Conservation (phyloP, 1,140 invertebrate species). For the Drosophila pruinosa region DNA sequence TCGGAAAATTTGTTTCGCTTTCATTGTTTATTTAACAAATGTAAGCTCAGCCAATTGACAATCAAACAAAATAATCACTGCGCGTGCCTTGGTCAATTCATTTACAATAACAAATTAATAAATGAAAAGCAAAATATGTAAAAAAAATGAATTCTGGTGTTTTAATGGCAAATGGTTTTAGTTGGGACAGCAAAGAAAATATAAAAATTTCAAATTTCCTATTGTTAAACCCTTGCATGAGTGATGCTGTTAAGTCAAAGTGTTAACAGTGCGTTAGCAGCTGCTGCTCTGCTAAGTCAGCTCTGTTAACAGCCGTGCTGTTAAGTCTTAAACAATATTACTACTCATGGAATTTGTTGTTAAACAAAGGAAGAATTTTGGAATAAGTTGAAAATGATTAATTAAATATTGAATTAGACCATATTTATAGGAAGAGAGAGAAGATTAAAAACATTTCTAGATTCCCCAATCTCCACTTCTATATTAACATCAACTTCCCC, state of each 20-base stretch:
- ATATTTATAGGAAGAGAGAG: too few relatives aligned
- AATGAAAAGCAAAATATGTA: conserved; percentile 66
- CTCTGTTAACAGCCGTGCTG: conserved; percentile 28
- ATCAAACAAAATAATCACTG: conserved; percentile 36
- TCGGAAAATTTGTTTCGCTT: conserved; percentile 23
- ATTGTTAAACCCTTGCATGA: too few relatives aligned
- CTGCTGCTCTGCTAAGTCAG: conserved; percentile 22
- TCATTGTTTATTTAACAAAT: conserved; percentile 2
- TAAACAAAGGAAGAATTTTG: conserved; percentile 26
- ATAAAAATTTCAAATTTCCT: too few relatives aligned
- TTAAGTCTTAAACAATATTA: conserved; percentile 25
- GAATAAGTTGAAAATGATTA: too few relatives aligned
- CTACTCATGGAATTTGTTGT: conserved; percentile 56
- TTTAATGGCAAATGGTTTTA: not conserved
- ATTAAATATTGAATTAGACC: too few relatives aligned
- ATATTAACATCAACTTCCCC: too few relatives aligned
- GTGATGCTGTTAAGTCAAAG: conserved; percentile 35
- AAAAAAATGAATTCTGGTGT: conserved; percentile 5
- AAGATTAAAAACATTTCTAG: too few relatives aligned
- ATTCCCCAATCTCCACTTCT: not conserved
- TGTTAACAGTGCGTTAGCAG: conserved; percentile 35
- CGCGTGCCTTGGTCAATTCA: conserved; percentile 73
- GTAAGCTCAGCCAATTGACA: conserved; percentile 34
- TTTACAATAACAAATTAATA: conserved; percentile 77
- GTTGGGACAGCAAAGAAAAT: not conserved